phyloP scores from a whole-genome alignment of 2,888 invertebrate genomes.

The Philopedon plagiatum region DNA sequence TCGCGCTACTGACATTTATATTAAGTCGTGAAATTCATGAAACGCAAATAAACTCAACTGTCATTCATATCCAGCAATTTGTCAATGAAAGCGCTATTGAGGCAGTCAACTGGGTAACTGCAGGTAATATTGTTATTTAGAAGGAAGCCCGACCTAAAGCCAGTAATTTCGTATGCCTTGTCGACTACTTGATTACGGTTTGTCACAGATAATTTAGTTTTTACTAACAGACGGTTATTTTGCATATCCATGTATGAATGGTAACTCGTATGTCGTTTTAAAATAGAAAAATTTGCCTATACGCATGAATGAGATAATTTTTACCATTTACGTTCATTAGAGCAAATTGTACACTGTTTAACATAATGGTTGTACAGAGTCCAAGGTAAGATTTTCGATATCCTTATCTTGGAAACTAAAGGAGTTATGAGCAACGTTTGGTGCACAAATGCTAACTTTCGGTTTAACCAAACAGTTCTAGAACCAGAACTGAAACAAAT shows the following conservation, averaged over 20 bases:
- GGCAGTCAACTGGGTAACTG: slow-evolving; percentile 22
- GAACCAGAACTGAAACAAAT: too few relatives aligned
- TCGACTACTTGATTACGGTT: slow-evolving; percentile 6
- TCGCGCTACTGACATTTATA: not conserved
- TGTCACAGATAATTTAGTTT: slow-evolving; percentile 23
- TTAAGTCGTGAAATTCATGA: slow-evolving; percentile 11
- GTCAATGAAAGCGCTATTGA: slow-evolving; percentile 21
- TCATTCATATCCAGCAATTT: slow-evolving; percentile 21
- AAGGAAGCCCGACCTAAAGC: not conserved
- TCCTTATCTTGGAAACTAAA: too few relatives aligned
- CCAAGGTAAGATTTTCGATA: too few relatives aligned
- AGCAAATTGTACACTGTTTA: too few relatives aligned
- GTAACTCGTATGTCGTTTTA: not conserved
- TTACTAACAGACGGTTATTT: slow-evolving; percentile 11
- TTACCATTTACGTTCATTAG: not conserved
- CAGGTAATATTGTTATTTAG: slow-evolving; percentile 11
- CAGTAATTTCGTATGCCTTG: slow-evolving; percentile 22
- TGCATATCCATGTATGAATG: slow-evolving; percentile 11
- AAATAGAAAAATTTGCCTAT: not conserved
- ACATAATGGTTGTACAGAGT: too few relatives aligned
- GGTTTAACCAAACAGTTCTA: too few relatives aligned
- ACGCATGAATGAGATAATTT: slow-evolving; percentile 1
- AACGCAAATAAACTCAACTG: slow-evolving; percentile 12
- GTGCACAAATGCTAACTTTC: too few relatives aligned
- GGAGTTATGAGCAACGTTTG: too few relatives aligned